These are phyloP conservation scores for Drosophila affinis DNA, from an alignment of 2,888 invertebrate species.

Conservation along the genomic window DNA sequence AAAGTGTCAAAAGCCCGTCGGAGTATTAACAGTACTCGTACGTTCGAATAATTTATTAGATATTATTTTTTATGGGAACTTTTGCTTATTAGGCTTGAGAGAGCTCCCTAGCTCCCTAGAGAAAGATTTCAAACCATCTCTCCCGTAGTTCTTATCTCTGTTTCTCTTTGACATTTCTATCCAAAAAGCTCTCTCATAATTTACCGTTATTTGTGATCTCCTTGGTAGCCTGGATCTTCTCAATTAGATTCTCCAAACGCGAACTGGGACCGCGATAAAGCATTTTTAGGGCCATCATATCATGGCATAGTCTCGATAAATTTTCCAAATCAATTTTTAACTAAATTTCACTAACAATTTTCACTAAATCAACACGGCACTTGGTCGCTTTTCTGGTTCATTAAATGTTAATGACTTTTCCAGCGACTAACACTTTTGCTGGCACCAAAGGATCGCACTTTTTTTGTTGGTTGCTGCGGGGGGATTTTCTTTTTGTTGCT, in stretches of 20 bases:
- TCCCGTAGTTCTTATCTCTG: background rate
- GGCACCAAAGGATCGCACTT: slow-evolving; percentile 70
- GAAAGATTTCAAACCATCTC: no score
- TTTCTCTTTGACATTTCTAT: no score
- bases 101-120: no score
- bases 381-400: background rate
- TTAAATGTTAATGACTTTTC: background rate
- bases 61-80: no score
- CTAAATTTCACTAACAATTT: slow-evolving; percentile 26
- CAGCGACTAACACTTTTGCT: slow-evolving; percentile 29
- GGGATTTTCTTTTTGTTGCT: slow-evolving; percentile 15
- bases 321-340: slow-evolving; percentile 16
- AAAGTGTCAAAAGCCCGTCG: background rate
- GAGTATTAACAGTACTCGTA: background rate
- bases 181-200: background rate
- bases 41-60: no score
- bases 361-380: slow-evolving; percentile 29
- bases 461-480: slow-evolving; percentile 20
- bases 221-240: slow-evolving; percentile 94
- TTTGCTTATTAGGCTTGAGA: no score
- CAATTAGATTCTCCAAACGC: slow-evolving; percentile 92
- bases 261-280: slow-evolving; percentile 94
- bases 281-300: slow-evolving; percentile 86
- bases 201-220: slow-evolving; percentile 84
- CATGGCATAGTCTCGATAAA: slow-evolving; percentile 64